phyloP scores from a whole-genome alignment of 2,888 invertebrate species.

The Holacanthella duospinosa region DNA sequence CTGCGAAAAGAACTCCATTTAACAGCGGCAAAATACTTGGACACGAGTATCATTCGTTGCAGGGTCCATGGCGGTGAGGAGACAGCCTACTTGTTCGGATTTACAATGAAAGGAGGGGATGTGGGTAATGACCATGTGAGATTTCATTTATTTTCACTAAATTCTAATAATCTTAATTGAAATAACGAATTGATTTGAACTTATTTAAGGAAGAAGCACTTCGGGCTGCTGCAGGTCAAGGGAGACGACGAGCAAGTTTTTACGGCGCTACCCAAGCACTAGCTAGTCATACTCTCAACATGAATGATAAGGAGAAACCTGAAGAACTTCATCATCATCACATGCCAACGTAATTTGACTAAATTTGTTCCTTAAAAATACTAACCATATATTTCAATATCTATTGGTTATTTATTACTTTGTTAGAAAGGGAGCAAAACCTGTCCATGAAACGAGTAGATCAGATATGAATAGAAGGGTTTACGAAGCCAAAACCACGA shows the following conservation, averaged over 20 bases:
- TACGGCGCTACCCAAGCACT: background rate
- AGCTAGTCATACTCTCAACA: too few relatives aligned
- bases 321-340: too few relatives aligned
- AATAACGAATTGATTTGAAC: background rate
- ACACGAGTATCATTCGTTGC: slow-evolving; percentile 22
- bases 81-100: slow-evolving; percentile 26
- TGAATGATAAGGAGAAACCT: background rate
- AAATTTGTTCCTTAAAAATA: too few relatives aligned
- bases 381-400: too few relatives aligned
- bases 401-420: too few relatives aligned
- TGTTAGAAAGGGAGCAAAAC: too few relatives aligned
- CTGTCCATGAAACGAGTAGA: too few relatives aligned
- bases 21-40: slow-evolving; percentile 31
- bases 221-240: background rate
- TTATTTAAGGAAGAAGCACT: slow-evolving; percentile 5
- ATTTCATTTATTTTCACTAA: too few relatives aligned
- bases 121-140: background rate
- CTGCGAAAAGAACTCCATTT: slow-evolving; percentile 30
- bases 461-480: too few relatives aligned
- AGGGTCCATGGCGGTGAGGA: slow-evolving; percentile 28
- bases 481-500: too few relatives aligned
- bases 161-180: background rate
- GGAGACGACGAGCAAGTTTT: background rate
- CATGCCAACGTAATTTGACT: too few relatives aligned
- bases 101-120: slow-evolving; percentile 11